These are phyloP conservation scores for western clawed frog (Xenopus tropicalis) DNA, from an alignment of 2,113 vertebrate species.

Conservation along the genomic window DNA sequence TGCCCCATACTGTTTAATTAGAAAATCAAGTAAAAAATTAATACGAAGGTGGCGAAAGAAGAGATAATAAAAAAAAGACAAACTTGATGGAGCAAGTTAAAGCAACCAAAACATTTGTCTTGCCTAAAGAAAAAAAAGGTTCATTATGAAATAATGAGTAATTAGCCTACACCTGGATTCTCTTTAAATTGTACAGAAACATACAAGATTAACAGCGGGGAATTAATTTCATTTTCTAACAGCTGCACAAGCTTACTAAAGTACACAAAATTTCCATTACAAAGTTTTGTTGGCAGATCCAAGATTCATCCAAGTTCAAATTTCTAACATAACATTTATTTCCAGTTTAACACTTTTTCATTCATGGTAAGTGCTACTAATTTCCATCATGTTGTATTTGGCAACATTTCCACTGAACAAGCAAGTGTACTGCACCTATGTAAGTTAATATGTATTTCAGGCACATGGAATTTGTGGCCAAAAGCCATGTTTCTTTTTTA, in stretches of 20 bases:
- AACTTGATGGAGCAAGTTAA: background rate
- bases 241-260: slow-evolving; percentile 42
- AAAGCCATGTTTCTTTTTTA: slow-evolving; percentile 60
- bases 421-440: slow-evolving; percentile 38
- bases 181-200: slow-evolving; percentile 54
- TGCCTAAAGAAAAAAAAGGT: slow-evolving; percentile 52
- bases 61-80: background rate
- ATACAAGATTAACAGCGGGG: slow-evolving; percentile 54
- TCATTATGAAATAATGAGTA: slow-evolving; percentile 61
- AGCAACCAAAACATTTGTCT: slow-evolving; percentile 50
- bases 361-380: slow-evolving; percentile 54
- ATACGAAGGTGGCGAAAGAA: too few species aligned
- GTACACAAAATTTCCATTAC: slow-evolving; percentile 44
- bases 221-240: slow-evolving; percentile 48
- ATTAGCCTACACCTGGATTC: slow-evolving; percentile 58
- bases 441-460: slow-evolving; percentile 33
- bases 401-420: slow-evolving; percentile 51
- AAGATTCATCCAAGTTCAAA: slow-evolving; percentile 48
- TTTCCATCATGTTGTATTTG: slow-evolving; percentile 49
- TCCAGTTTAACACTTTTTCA: slow-evolving; percentile 59
- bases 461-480: slow-evolving; percentile 59
- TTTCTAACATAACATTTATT: slow-evolving; percentile 54
- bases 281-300: slow-evolving; percentile 7
- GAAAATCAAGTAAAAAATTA: too few species aligned
- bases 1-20: too few species aligned